Percentiles rank a stretch among this genome's conserved stretches.
Evolutionary conservation across 2,888 invertebrate species (phyloP).

Genomic region (Hemaris fuciformis): DNA sequence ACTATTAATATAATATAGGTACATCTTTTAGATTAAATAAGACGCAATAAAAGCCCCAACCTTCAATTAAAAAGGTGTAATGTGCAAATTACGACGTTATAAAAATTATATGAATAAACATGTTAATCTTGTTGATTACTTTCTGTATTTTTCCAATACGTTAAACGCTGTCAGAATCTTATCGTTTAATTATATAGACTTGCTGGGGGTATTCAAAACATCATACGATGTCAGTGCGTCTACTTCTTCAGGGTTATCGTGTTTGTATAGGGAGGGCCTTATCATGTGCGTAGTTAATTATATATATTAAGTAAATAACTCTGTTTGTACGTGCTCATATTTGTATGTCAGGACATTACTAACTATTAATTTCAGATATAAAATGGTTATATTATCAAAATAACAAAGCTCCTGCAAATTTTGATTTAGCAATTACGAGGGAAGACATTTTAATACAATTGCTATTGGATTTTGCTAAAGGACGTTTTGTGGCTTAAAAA

Average conservation of each 20-base stretch:
- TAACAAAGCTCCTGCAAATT: background rate
- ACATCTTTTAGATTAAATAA: too few relatives aligned
- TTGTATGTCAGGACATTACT: background rate
- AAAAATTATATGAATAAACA: background rate
- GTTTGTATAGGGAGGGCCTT: constrained; percentile 11
- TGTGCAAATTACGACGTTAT: too few relatives aligned
- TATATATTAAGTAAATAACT: constrained; percentile 4
- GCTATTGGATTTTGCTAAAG: background rate
- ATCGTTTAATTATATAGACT: background rate
- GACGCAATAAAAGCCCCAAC: too few relatives aligned
- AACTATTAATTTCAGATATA: background rate
- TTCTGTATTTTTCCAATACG: background rate
- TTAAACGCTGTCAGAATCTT: background rate
- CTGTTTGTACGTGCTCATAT: background rate
- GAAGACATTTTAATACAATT: background rate
- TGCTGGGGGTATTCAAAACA: constrained; percentile 13
- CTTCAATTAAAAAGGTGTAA: too few relatives aligned
- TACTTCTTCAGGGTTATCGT: constrained; percentile 12
- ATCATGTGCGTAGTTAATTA: constrained; percentile 11
- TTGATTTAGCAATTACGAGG: background rate
- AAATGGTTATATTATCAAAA: too few relatives aligned
- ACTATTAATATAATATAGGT: too few relatives aligned
- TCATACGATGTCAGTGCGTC: constrained; percentile 7
- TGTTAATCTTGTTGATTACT: background rate
- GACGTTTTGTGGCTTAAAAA: too few relatives aligned